phyloP scores from a whole-genome alignment of 2,888 invertebrate species.

The Tanypteryx hageni region DNA sequence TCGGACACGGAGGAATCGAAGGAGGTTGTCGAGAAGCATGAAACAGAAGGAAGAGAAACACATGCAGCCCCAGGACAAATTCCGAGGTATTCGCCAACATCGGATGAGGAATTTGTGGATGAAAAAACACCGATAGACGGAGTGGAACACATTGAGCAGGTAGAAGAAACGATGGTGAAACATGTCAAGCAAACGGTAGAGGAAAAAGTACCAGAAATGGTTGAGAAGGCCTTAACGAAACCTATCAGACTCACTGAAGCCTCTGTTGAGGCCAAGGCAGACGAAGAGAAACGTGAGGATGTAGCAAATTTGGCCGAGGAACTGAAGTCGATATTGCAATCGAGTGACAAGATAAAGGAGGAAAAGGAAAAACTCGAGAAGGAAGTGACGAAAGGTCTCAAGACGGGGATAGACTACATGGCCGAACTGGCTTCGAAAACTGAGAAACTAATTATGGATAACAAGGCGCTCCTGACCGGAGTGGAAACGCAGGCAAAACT shows the following conservation, averaged over 20 bases:
- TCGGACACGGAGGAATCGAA: conserved; percentile 18
- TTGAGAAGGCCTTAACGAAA: not conserved
- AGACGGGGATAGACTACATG: conserved; percentile 44
- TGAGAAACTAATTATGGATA: conserved; percentile 46
- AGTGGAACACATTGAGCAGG: not conserved
- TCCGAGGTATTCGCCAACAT: not conserved
- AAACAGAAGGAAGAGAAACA: conserved; percentile 46
- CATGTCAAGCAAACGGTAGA: not conserved
- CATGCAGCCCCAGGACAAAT: not conserved
- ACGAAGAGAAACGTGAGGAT: not conserved
- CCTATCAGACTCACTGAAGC: not conserved
- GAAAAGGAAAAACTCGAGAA: conserved; percentile 29
- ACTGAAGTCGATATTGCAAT: not conserved
- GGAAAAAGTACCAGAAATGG: not conserved
- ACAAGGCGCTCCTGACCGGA: conserved; percentile 44
- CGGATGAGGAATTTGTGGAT: not conserved
- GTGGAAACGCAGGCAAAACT: conserved; percentile 9
- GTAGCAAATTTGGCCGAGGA: not conserved
- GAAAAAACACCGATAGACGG: not conserved
- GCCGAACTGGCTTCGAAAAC: conserved; percentile 51
- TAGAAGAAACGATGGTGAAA: not conserved
- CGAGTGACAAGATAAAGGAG: not conserved
- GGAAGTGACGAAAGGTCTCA: not conserved
- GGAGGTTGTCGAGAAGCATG: conserved; percentile 44
- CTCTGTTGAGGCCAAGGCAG: not conserved